A percentile compares a stretch with the other conserved stretches of the same genome.
These are phyloP conservation scores for Hipposideros larvatus DNA, from an alignment of 2,797 vertebrate species.

Conservation along the genomic window DNA sequence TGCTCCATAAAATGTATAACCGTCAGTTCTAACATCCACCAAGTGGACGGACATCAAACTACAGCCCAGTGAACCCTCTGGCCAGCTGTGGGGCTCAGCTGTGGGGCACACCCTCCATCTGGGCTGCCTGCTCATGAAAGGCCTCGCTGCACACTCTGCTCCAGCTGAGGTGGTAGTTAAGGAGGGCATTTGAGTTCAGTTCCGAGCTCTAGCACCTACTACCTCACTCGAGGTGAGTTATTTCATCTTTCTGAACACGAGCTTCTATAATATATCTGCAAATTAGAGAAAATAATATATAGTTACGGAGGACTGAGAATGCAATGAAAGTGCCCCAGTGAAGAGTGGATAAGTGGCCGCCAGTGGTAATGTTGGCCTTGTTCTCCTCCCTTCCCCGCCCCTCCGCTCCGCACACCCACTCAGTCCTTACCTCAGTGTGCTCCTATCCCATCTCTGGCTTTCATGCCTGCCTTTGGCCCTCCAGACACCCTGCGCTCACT, in stretches of 20 bases:
- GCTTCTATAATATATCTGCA: background rate
- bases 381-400: background rate
- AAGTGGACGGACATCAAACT: fast-evolving
- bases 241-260: background rate
- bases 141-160: fast-evolving
- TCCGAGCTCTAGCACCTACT: background rate
- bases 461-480: background rate
- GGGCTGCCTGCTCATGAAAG: background rate
- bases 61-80: background rate
- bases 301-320: background rate
- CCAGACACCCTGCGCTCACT: background rate
- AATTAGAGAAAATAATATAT: background rate
- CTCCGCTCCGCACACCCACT: background rate
- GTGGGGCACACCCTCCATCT: no score
- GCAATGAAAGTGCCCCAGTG: background rate
- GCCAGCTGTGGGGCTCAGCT: background rate
- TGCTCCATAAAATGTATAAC: background rate
- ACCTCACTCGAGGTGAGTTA: background rate
- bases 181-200: background rate
- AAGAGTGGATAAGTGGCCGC: background rate
- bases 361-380: background rate
- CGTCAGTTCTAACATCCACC: background rate
- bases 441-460: background rate
- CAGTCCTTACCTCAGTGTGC: background rate
- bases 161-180: fast-evolving